Evolutionary conservation across 2,113 vertebrate genomes (phyloP), one percentile per base, ranked within the genome.

Genomic region (Festucalex cinctus): DNA sequence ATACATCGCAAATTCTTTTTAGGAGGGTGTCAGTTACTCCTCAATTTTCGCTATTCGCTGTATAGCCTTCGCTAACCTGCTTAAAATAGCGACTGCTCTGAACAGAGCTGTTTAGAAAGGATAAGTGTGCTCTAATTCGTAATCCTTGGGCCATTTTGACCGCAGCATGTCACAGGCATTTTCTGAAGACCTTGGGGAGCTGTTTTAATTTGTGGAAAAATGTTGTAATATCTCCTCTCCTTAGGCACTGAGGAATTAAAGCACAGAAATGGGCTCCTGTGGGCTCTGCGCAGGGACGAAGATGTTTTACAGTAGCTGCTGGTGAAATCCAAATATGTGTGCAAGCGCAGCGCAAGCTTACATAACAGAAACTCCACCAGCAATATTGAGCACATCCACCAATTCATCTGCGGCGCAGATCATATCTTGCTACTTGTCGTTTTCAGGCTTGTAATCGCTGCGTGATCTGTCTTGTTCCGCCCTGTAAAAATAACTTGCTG

Each of bases 251-350:
- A 0, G 70, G 73, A 79, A 79, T 74, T 79, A 58, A 68, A 65
- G 66, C 71, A 13, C 63, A 75, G 44, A 57, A 81, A 67, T 80
- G 70, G 68, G 65, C 48, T 51, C n/a, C 48, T 51, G n/a, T 4
- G 48, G 48, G 48, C n/a, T 20, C 48, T 3, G n/a, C 22, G 20
- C 68, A 51, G 75, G 53, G 63, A 46, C 49, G 67, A 54, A 83
- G 71, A 58, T 60, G 36, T 57, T 60, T 43, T 54, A 24, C 51
- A 14, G 65, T 76, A 83, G 62, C 63, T 14, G 43, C 73, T 75
- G 68, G 61, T 77, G 48, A 74, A 86, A 79, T 58, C 80, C 79
- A 79, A 83, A 79, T 85, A 46, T 61, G 79, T 67, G 74, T 49
- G 73, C 67, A 63, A 78, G 73, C 63, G 54, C 7, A 5, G 75